Conservation (phyloP, 1,140 invertebrate species). For the Rhagoletis pomonella region DNA sequence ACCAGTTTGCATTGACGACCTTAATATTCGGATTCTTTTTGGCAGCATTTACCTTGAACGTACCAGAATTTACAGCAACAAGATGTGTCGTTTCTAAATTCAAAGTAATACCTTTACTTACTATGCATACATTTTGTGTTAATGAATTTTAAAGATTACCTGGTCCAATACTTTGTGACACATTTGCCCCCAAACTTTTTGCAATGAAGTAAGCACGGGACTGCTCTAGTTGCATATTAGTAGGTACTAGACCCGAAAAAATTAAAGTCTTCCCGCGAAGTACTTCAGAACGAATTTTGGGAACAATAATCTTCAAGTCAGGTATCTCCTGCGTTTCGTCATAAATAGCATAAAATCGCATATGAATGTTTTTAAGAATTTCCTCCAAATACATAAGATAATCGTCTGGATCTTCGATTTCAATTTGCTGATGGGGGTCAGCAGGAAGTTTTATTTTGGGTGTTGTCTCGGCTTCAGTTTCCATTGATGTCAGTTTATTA, state of each 20-base stretch:
- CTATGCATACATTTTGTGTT: not conserved
- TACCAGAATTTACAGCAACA: constrained; percentile 90
- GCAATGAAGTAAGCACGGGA: constrained; percentile 91
- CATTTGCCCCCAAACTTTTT: constrained; percentile 87
- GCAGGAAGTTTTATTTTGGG: constrained; percentile 73
- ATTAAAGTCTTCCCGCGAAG: constrained; percentile 87
- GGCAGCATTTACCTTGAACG: constrained; percentile 88
- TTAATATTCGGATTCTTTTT: constrained; percentile 79
- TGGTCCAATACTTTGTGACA: constrained; percentile 81
- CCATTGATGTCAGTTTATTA: constrained; percentile 60
- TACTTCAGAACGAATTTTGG: constrained; percentile 87
- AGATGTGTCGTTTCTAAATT: constrained; percentile 88
- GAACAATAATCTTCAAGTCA: constrained; percentile 91
- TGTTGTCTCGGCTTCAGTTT: constrained; percentile 47
- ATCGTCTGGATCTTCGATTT: constrained; percentile 93
- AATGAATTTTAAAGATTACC: not conserved
- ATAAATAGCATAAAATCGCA: constrained; percentile 87
- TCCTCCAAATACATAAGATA: constrained; percentile 95
- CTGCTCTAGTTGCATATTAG: constrained; percentile 87
- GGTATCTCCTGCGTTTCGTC: constrained; percentile 82
- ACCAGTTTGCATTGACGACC: constrained; percentile 94
- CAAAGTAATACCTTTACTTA: not conserved
- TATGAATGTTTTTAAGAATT: constrained; percentile 92
- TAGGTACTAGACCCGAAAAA: constrained; percentile 95
- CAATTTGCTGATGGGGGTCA: constrained; percentile 73